Evolutionary conservation across 2,888 invertebrate species (phyloP).

Genomic region (Ferrisia virgata): DNA sequence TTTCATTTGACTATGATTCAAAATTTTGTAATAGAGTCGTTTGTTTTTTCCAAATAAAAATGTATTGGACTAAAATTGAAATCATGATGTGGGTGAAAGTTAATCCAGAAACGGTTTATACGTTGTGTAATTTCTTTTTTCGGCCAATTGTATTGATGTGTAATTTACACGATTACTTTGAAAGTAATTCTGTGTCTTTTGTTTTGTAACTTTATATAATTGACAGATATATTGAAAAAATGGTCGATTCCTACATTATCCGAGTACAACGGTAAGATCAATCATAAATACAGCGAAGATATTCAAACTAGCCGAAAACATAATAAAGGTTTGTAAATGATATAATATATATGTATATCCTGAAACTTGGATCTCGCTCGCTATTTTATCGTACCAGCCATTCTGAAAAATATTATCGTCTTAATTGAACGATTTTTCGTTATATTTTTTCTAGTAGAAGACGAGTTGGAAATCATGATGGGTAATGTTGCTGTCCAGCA

Average conservation of each 20-base stretch:
- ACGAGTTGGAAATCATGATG: background rate
- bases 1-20: no score
- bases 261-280: slow-evolving; percentile 35
- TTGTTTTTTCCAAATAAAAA: no score
- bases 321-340: background rate
- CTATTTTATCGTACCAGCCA: no score
- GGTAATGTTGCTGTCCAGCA: background rate
- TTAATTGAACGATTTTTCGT: no score
- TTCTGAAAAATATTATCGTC: no score
- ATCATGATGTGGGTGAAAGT: no score
- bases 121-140: no score
- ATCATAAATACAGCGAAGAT: slow-evolving; percentile 42
- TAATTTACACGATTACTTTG: background rate
- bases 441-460: background rate
- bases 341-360: no score
- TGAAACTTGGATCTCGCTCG: no score
- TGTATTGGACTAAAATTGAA: no score
- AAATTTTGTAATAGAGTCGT: no score
- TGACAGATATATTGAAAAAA: slow-evolving; percentile 55
- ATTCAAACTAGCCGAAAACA: background rate
- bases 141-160: background rate
- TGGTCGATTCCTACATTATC: slow-evolving; percentile 57
- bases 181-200: background rate
- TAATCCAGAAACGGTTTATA: no score
- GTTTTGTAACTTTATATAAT: background rate